These are phyloP conservation scores for Grallaria varia DNA, from an alignment of 2,113 vertebrate genomes.

Conservation along the genomic window DNA sequence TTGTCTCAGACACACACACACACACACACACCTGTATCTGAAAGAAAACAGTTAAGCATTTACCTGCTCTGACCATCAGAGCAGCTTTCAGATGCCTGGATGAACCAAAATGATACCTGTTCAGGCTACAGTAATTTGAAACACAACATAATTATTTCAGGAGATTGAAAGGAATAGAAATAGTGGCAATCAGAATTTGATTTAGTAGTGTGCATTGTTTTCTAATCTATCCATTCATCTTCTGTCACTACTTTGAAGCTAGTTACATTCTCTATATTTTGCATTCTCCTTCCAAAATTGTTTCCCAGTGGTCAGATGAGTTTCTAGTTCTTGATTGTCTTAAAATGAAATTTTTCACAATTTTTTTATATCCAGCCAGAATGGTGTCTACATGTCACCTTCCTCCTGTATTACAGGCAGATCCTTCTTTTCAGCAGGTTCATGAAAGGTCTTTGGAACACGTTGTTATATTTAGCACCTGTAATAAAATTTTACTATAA, in stretches of 20 bases:
- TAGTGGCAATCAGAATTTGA: not conserved
- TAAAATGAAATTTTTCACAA: not conserved
- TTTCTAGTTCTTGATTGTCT: not conserved
- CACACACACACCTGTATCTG: not conserved
- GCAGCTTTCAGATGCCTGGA: not conserved
- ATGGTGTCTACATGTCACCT: not conserved
- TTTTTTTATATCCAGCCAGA: not conserved
- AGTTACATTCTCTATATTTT: not conserved
- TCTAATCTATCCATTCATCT: not conserved
- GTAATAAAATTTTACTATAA: not conserved
- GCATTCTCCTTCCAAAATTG: not conserved
- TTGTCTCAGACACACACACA: fast-evolving
- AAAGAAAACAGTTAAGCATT: not conserved
- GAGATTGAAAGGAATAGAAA: not conserved
- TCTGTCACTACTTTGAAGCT: not conserved
- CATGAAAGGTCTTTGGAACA: not conserved
- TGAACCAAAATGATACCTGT: not conserved
- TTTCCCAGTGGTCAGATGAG: not conserved
- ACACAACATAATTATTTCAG: not conserved
- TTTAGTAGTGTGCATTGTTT: not conserved
- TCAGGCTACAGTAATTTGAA: not conserved
- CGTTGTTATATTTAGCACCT: not conserved
- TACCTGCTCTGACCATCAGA: not conserved
- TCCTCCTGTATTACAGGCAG: not conserved
- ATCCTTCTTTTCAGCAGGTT: not conserved